Percentiles rank a stretch among this genome's conserved stretches.
Conservation (phyloP, 2,113 vertebrate species). For the Diglossa brunneiventris region DNA sequence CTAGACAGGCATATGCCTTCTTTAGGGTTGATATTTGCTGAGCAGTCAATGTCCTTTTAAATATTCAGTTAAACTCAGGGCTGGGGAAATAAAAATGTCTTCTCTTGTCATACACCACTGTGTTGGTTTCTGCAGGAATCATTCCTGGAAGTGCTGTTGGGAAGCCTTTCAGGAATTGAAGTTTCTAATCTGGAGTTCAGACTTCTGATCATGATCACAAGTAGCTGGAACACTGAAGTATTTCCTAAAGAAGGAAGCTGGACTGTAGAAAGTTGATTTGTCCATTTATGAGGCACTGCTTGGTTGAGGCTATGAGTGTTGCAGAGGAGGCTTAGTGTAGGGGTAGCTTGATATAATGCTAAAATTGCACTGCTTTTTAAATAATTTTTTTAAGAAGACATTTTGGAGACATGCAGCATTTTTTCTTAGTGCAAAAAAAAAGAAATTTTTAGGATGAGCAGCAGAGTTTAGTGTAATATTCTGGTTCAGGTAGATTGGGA, state of each 20-base stretch:
- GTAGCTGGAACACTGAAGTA: not conserved
- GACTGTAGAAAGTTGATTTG: not conserved
- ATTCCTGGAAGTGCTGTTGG: not conserved
- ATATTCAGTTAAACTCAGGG: not conserved
- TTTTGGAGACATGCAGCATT: not conserved
- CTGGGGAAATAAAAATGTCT: not conserved
- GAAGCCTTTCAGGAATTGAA: not conserved
- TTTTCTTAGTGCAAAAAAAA: not conserved
- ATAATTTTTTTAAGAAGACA: not conserved
- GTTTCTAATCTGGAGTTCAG: not conserved
- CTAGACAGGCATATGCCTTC: not conserved
- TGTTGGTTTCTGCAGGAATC: not conserved
- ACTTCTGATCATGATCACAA: not conserved
- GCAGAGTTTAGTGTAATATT: not conserved
- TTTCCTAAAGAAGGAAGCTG: not conserved
- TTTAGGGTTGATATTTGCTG: not conserved
- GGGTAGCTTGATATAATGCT: not conserved
- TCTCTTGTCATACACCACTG: not conserved
- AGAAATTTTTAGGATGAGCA: not conserved
- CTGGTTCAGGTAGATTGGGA: not conserved
- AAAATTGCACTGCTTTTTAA: not conserved
- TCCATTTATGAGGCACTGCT: not conserved
- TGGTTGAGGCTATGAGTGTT: not conserved
- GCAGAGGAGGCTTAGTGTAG: slow-evolving; percentile 1
- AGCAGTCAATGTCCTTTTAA: not conserved